Evolutionary conservation across 1,140 invertebrate species (phyloP).

Genomic region (Papilio glaucus): DNA sequence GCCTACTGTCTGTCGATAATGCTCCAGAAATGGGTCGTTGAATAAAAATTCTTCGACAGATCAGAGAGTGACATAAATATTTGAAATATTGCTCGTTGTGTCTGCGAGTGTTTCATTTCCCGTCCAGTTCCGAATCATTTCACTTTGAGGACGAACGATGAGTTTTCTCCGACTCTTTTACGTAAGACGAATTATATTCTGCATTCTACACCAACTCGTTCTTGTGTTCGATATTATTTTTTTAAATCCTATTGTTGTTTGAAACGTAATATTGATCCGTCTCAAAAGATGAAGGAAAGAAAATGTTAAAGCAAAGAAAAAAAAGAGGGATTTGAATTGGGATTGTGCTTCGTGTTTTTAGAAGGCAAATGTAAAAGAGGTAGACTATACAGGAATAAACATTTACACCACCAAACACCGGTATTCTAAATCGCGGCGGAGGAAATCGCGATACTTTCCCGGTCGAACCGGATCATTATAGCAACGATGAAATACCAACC

Average conservation of each 20-base stretch:
- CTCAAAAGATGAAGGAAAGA: neutral
- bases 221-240: neutral
- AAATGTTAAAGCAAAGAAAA: neutral
- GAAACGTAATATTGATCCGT: neutral
- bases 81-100: conserved; percentile 35
- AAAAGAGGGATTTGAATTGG: neutral
- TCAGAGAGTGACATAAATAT: conserved; percentile 27
- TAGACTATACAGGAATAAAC: too few relatives aligned
- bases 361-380: too few relatives aligned
- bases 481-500: too few relatives aligned
- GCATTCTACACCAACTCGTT: neutral
- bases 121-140: conserved; percentile 31
- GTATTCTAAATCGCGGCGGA: too few relatives aligned
- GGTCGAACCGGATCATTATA: too few relatives aligned
- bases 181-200: conserved; percentile 14
- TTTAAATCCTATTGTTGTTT: neutral
- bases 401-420: too few relatives aligned
- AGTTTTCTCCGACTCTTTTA: conserved; percentile 23
- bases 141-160: conserved; percentile 14
- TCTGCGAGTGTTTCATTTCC: conserved; percentile 31
- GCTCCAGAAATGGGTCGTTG: conserved; percentile 5
- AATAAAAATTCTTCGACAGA: neutral
- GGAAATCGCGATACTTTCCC: too few relatives aligned
- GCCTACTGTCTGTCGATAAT: neutral
- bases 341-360: too few relatives aligned